These are phyloP conservation scores for Bostrychus sinensis DNA, from an alignment of 2,113 vertebrate species.

Conservation along the genomic window DNA sequence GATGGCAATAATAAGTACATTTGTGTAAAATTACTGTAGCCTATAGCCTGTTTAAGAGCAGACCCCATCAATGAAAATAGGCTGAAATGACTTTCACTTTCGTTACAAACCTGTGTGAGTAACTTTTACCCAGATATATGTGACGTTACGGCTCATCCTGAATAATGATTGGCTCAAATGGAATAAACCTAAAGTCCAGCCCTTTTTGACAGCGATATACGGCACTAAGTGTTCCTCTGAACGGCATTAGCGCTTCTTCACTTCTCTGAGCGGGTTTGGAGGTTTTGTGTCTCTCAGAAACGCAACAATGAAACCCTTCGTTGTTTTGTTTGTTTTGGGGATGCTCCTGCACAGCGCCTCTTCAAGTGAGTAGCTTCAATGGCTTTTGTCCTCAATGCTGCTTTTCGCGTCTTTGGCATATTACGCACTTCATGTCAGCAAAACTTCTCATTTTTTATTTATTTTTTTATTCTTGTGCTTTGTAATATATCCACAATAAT, in stretches of 20 bases:
- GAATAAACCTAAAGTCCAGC: neutral
- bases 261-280: too few relatives aligned
- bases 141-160: neutral
- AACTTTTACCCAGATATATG: neutral
- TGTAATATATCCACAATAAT: too few relatives aligned
- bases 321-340: neutral
- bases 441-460: too few relatives aligned
- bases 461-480: too few relatives aligned
- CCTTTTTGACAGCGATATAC: neutral
- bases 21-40: too few relatives aligned
- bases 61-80: neutral
- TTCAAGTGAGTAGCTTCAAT: neutral
- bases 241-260: too few relatives aligned
- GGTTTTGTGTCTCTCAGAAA: neutral
- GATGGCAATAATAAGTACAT: too few relatives aligned
- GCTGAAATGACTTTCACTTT: conserved; percentile 10
- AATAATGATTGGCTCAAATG: conserved; percentile 8
- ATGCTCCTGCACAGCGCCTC: neutral
- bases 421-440: too few relatives aligned
- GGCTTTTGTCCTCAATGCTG: too few relatives aligned
- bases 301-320: conserved; percentile 2
- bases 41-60: too few relatives aligned
- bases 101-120: neutral
- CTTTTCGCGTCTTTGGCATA: too few relatives aligned
- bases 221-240: too few relatives aligned